phyloP scores from a whole-genome alignment of 2,888 invertebrate genomes.

The Operophtera brumata region DNA sequence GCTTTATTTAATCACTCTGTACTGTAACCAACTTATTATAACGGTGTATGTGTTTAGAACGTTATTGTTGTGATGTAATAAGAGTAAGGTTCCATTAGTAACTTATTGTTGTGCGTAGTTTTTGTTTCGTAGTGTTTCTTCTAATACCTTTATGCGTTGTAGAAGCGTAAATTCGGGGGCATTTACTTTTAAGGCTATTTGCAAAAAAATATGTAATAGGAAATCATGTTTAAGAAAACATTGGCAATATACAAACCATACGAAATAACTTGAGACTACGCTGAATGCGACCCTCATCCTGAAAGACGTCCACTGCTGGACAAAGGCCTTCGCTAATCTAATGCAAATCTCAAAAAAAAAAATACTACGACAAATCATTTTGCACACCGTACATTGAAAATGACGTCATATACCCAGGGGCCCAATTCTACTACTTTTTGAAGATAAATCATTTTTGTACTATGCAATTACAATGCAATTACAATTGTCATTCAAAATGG shows the following conservation, averaged over 20 bases:
- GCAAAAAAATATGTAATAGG: slow-evolving; percentile 1
- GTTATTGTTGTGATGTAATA: slow-evolving; percentile 12
- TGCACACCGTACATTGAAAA: no score
- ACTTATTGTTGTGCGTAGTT: slow-evolving; percentile 6
- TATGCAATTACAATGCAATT: no score
- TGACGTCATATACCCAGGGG: no score
- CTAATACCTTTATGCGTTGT: slow-evolving; percentile 5
- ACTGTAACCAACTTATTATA: background rate
- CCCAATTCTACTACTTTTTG: no score
- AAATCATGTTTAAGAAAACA: slow-evolving; percentile 26
- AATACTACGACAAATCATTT: no score
- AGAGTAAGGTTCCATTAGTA: slow-evolving; percentile 1
- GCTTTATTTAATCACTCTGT: slow-evolving; percentile 12
- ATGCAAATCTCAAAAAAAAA: no score
- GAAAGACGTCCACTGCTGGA: no score
- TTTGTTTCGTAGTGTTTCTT: slow-evolving; percentile 6
- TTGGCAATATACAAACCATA: slow-evolving; percentile 38
- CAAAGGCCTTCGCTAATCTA: no score
- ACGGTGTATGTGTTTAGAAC: slow-evolving; percentile 20
- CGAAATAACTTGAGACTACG: no score
- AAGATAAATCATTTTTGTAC: no score
- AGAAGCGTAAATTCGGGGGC: background rate
- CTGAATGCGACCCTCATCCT: no score
- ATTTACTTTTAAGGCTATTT: slow-evolving; percentile 1
- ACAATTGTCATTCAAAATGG: no score